phyloP scores from a whole-genome alignment of 2,797 vertebrate species.

The Microctenopoma stevenorrisi region DNA sequence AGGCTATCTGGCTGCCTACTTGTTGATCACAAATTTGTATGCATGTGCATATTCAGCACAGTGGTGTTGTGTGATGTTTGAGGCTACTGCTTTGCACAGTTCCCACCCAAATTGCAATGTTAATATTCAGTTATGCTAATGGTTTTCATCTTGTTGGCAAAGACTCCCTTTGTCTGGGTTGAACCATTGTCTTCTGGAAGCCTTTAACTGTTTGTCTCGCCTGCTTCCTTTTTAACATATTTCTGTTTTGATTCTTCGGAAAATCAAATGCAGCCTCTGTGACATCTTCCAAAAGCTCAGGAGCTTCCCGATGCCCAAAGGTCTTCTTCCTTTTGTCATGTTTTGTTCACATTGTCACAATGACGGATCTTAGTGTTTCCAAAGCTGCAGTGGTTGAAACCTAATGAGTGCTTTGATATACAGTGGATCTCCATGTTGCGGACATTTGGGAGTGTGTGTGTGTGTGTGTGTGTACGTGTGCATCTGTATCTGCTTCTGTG shows the following conservation, averaged over 20 bases:
- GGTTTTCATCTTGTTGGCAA: background rate
- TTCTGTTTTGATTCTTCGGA: conserved; percentile 11
- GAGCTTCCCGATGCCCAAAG: conserved; percentile 24
- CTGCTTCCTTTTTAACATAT: conserved; percentile 8
- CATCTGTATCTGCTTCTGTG: background rate
- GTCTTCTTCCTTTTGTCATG: conserved; percentile 19
- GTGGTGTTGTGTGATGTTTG: background rate
- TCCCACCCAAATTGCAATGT: background rate
- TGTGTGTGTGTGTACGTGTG: background rate
- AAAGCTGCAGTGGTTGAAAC: conserved; percentile 39
- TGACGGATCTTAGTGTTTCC: conserved; percentile 18
- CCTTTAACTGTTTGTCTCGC: background rate
- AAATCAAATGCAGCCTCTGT: conserved; percentile 1
- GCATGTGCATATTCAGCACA: background rate
- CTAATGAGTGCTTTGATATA: conserved; percentile 27
- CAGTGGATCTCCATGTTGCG: conserved; percentile 33
- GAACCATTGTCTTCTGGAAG: background rate
- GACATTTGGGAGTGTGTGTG: conserved; percentile 19
- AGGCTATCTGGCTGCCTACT: background rate
- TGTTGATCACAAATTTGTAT: conserved; percentile 17
- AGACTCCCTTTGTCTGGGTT: background rate
- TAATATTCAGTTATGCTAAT: conserved; percentile 21
- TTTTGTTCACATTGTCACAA: conserved; percentile 19
- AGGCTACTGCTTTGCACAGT: background rate
- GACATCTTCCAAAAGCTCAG: conserved; percentile 28